Percentiles rank a stretch among this genome's conserved stretches.
Evolutionary conservation across 2,888 invertebrate species (phyloP).

Genomic region (Hymenopus coronatus): DNA sequence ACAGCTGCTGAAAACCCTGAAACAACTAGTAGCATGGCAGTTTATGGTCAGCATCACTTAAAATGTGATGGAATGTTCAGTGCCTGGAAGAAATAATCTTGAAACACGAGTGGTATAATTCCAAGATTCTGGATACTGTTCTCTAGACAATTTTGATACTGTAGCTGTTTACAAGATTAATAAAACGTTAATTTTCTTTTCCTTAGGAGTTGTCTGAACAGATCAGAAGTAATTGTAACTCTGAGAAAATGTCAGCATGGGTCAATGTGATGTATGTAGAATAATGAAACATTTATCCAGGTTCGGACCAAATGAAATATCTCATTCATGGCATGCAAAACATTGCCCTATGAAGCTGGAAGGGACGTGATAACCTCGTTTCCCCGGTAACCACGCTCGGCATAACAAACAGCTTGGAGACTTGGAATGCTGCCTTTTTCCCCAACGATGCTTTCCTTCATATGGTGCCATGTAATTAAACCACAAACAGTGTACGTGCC

Average conservation of each 20-base stretch:
- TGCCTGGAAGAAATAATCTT: too few relatives aligned
- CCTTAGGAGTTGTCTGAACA: too few relatives aligned
- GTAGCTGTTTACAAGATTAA: too few relatives aligned
- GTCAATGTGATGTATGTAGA: not conserved
- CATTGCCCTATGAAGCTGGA: not conserved
- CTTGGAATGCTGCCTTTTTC: not conserved
- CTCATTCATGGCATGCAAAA: not conserved
- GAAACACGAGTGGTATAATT: too few relatives aligned
- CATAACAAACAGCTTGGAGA: not conserved
- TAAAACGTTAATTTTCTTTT: too few relatives aligned
- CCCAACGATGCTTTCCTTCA: not conserved
- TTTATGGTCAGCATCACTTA: too few relatives aligned
- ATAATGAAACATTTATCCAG: not conserved
- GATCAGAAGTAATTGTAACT: too few relatives aligned
- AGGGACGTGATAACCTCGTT: not conserved
- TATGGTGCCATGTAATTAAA: not conserved
- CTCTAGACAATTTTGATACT: too few relatives aligned
- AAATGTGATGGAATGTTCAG: too few relatives aligned
- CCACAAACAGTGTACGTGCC: not conserved
- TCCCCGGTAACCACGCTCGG: not conserved
- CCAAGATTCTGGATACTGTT: too few relatives aligned
- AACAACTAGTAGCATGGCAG: too few relatives aligned
- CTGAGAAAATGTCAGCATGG: not conserved
- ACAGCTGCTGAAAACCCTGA: too few relatives aligned
- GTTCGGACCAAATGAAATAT: not conserved